Evolutionary conservation across 2,888 invertebrate genomes (phyloP).

Genomic region (Ctenicera cuprea): DNA sequence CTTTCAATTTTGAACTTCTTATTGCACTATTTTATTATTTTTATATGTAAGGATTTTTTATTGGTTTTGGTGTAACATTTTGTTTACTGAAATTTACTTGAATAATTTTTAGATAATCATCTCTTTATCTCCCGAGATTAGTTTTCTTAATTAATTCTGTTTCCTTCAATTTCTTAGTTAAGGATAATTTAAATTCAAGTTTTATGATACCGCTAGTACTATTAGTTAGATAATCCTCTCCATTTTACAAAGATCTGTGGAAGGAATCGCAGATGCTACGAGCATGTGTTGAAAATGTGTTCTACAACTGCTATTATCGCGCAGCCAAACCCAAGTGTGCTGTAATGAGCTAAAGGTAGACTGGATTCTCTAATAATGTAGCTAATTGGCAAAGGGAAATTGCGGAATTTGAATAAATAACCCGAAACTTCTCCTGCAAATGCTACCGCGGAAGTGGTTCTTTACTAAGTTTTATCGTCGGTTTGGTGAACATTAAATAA

Average conservation of each 20-base stretch:
- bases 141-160: too few relatives aligned
- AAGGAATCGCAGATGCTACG: constrained; percentile 42
- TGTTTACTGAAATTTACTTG: too few relatives aligned
- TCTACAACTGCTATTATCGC: constrained; percentile 52
- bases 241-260: constrained; percentile 33
- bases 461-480: constrained; percentile 32
- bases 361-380: constrained; percentile 46
- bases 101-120: too few relatives aligned
- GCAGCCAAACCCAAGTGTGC: constrained; percentile 46
- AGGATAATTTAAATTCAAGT: too few relatives aligned
- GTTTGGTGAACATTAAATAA: constrained; percentile 32
- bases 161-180: too few relatives aligned
- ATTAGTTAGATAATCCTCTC: not conserved
- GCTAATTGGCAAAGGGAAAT: constrained; percentile 44
- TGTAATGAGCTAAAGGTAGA: constrained; percentile 51
- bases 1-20: too few relatives aligned
- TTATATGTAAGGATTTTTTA: too few relatives aligned
- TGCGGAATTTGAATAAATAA: constrained; percentile 50
- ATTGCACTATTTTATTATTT: too few relatives aligned
- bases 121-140: too few relatives aligned
- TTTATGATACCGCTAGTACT: not conserved
- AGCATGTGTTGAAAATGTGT: constrained; percentile 52
- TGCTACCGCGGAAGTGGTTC: constrained; percentile 28
- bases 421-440: constrained; percentile 20
- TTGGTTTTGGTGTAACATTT: too few relatives aligned